phyloP scores from a whole-genome alignment of 2,113 vertebrate genomes.

The Collichthys lucidus region DNA sequence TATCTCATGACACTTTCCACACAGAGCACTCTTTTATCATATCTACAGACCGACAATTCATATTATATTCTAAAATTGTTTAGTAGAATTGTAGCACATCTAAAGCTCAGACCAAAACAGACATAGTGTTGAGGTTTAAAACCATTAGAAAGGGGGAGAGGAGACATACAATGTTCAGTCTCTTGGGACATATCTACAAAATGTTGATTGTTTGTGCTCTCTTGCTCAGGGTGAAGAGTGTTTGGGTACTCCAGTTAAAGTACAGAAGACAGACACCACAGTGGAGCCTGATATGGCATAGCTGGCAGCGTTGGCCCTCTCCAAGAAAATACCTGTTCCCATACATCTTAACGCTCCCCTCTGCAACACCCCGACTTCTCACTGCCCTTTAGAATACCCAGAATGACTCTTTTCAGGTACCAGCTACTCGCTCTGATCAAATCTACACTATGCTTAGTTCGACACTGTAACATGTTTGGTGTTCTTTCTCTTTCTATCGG shows the following conservation, averaged over 20 bases:
- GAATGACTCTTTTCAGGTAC: slow-evolving; percentile 9
- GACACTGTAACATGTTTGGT: not conserved
- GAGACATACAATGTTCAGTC: not conserved
- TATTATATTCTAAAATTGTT: not conserved
- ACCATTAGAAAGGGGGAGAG: not conserved
- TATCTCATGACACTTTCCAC: too few relatives aligned
- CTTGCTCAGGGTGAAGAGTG: slow-evolving; percentile 66
- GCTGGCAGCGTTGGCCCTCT: not conserved
- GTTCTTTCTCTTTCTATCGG: not conserved
- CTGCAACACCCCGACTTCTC: not conserved
- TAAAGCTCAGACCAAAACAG: not conserved
- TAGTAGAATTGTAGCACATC: not conserved
- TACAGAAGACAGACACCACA: slow-evolving; percentile 75
- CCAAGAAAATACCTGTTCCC: not conserved
- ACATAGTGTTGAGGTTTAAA: not conserved
- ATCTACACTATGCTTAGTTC: not conserved
- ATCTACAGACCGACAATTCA: too few relatives aligned
- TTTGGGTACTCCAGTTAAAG: slow-evolving; percentile 88
- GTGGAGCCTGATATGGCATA: slow-evolving; percentile 75
- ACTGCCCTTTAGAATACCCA: not conserved
- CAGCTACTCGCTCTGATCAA: not conserved
- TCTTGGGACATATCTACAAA: not conserved
- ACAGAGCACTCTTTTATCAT: too few relatives aligned
- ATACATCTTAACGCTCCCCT: not conserved
- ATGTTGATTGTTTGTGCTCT: slow-evolving; percentile 3